Base-by-base conservation (phyloP, 2,113 vertebrate genomes). In the Phaethon lepturus region DNA sequence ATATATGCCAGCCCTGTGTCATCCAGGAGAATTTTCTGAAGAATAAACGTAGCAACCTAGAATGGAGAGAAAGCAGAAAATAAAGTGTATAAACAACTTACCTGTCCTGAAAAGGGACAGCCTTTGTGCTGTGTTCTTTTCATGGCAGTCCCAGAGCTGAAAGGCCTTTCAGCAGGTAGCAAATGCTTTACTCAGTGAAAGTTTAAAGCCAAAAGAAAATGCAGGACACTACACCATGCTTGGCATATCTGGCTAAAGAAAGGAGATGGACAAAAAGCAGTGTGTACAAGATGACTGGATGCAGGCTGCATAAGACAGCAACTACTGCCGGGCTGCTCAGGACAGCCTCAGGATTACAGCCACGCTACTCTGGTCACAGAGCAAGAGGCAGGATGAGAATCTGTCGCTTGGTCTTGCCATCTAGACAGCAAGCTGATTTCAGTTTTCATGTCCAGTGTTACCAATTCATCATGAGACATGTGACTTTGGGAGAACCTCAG, bases 1-100 rank as follows among this genome's bases (percentile, higher is more conserved):
- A 99, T 99, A 33, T 99, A 99, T 20, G 99, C 99, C 97, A 99
- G 98, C 14, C 99, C 99, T 56, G 99, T 99, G 98, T 99, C 99
- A 96, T 99, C 99, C 97, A 99, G 90, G 52, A 99, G 98, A 71
- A 99, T 99, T 98, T 99, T 99, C 98, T 99, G 99, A 62, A 99
- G 98, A 96, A 99, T 99, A 96, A 99, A 99, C 0, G 99, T 99
- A 86, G 99, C 99, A 98, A 99, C 99, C 99, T 99, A 79, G 64
- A 98, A 90, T 7, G n/a, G 44, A 68, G n/a, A 92, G 38, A 93
- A 94, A 82, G 52, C 50, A 69, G 74, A 42, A 78, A 69, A 74
- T 11, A 35, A 81, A 76, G 22, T 1, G 0, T 6, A 33, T 79
- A 26, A 94, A 64, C 55, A 88, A 67, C 55, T 59, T 38, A 35